Evolutionary conservation across 2,113 vertebrate species (phyloP).

Genomic region (Eulemur rufifrons): DNA sequence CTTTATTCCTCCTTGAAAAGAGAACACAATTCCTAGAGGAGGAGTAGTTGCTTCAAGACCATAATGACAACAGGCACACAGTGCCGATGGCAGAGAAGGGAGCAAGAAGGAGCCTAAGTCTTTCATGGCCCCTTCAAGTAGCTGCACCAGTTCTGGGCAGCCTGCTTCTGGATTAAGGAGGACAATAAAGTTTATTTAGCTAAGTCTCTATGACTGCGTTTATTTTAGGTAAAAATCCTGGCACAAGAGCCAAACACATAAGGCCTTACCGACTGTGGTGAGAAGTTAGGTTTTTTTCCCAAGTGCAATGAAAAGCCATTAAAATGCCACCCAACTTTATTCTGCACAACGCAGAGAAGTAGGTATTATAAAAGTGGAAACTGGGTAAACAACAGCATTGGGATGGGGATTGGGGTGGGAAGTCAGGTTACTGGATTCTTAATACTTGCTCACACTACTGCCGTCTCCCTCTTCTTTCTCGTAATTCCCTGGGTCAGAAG

Average conservation of each 20-base stretch:
- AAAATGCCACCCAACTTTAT: background rate
- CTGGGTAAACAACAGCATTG: background rate
- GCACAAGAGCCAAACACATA: background rate
- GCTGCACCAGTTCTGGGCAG: background rate
- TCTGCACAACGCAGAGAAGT: background rate
- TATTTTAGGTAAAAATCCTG: background rate
- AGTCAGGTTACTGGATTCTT: background rate
- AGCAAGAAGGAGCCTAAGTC: background rate
- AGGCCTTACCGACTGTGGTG: background rate
- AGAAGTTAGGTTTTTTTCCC: background rate
- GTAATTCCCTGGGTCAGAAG: background rate
- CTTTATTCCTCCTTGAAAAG: background rate
- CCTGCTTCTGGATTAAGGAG: background rate
- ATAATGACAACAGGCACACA: background rate
- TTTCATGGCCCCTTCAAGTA: background rate
- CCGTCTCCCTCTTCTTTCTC: background rate
- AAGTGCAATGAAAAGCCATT: background rate
- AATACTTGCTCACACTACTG: background rate
- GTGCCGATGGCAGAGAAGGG: background rate
- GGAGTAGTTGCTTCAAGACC: background rate
- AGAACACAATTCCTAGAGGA: background rate
- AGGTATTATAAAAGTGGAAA: background rate
- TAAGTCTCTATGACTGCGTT: background rate
- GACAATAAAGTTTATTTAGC: background rate
- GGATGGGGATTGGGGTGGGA: background rate